Evolutionary conservation across 2,888 invertebrate species (phyloP).

Genomic region (Leptinotarsa peninsularis): DNA sequence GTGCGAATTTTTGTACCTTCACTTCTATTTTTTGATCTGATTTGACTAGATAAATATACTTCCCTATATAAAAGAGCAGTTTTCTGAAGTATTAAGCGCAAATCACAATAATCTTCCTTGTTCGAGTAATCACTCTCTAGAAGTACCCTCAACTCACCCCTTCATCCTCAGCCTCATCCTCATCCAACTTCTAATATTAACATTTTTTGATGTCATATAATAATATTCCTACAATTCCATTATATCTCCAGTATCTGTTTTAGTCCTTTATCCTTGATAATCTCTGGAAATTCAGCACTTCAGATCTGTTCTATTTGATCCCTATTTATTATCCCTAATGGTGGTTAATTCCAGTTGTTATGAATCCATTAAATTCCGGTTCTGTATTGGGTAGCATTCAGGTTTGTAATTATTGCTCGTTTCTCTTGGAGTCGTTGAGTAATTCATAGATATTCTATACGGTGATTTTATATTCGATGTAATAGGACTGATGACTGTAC

Average conservation of each 20-base stretch:
- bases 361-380: conserved; percentile 14
- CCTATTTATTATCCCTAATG: conserved; percentile 15
- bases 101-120: no score
- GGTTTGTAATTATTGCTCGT: conserved; percentile 1
- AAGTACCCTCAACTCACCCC: no score
- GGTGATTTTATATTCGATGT: neutral
- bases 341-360: conserved; percentile 16
- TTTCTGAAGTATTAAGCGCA: no score
- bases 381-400: conserved; percentile 4
- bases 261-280: neutral
- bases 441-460: neutral
- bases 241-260: neutral
- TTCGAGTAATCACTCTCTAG: no score
- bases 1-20: no score
- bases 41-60: no score
- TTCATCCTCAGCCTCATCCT: no score
- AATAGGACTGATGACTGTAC: neutral
- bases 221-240: neutral
- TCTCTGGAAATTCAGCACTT: conserved; percentile 10
- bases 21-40: no score
- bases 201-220: neutral
- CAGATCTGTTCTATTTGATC: neutral
- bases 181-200: no score
- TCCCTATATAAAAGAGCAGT: no score
- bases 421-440: neutral